Percentiles rank a stretch among this genome's conserved stretches.
These are phyloP conservation scores for Sapayoa aenigma DNA, from an alignment of 2,113 vertebrate species.

Conservation along the genomic window DNA sequence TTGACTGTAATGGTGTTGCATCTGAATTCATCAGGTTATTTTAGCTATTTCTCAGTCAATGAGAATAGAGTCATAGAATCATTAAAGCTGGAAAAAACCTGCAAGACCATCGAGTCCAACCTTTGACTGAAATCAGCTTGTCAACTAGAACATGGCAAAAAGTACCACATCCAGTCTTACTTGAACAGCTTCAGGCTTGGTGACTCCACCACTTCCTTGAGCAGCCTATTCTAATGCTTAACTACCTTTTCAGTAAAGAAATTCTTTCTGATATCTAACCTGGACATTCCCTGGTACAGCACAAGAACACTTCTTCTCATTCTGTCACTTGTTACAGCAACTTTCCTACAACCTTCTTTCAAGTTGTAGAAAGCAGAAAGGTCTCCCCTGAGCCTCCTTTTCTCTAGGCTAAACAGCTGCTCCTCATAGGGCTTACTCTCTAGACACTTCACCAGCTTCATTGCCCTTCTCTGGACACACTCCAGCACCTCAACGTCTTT, in stretches of 20 bases:
- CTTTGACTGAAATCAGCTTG: neutral
- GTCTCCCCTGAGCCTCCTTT: neutral
- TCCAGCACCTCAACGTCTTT: neutral
- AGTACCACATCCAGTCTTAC: fast-evolving
- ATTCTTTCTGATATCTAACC: neutral
- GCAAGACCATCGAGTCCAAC: neutral
- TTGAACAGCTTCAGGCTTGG: fast-evolving
- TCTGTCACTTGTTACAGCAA: neutral
- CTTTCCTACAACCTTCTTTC: neutral
- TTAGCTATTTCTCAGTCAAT: no score
- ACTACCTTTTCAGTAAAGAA: neutral
- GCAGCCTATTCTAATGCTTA: neutral
- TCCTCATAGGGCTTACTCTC: neutral
- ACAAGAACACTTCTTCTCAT: neutral
- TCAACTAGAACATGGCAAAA: fast-evolving
- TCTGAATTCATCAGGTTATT: neutral
- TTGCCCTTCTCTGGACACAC: neutral
- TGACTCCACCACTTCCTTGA: neutral
- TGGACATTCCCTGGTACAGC: neutral
- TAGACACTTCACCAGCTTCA: fast-evolving
- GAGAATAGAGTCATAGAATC: neutral
- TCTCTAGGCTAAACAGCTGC: neutral
- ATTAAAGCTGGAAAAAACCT: neutral
- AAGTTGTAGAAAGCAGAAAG: neutral
- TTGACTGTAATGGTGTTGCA: neutral